Base-by-base conservation (phyloP, 2,888 invertebrate species). In the Trilocha varians region DNA sequence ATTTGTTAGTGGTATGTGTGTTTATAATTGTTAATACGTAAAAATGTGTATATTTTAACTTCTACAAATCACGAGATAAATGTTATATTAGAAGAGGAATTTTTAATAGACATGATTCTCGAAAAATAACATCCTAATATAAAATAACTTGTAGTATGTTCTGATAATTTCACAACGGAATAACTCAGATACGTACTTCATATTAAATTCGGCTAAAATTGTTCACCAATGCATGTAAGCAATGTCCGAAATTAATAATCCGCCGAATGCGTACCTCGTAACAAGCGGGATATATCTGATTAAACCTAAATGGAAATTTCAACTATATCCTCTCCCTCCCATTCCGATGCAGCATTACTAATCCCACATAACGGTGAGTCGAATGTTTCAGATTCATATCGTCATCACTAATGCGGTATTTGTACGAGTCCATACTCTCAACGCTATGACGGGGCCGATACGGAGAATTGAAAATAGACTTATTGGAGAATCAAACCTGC, bases 351-450 rank as follows among this genome's bases (percentile, higher is more conserved):
- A 25, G 5, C 25, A 25, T 5, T 11, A 25, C 25, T 25, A 25
- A 25, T 25, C 25, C 25, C 3, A 3, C 3, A n/a, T n/a, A n/a
- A 2, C 25, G 3, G 25, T 25, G 11, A 25, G 13, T 34, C 17
- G 9, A 34, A 34, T 34, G 5, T 39, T 39, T 17, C 39, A 39
- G 39, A 3, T 39, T 11, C 17, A 39, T 13, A 34, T 39, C 3
- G 6, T 39, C 17, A 5, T 13, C 3, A 13, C 34, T 13, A 17
- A 16, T 16, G 9, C 34, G 4, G 13, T 39, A n/a, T 17, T 39
- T 9, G 34, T 34, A 9, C 3, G 3, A 9, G 34, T 14, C 34
- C 16, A 34, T 13, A 34, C 33, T 14, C 16, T 39, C 5, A 16
- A 16, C 16, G 34, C 14, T 13, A 13, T 17, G 16, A 16, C 36